Base-by-base conservation (phyloP, 2,888 invertebrate genomes). In the Xanthia togata region DNA sequence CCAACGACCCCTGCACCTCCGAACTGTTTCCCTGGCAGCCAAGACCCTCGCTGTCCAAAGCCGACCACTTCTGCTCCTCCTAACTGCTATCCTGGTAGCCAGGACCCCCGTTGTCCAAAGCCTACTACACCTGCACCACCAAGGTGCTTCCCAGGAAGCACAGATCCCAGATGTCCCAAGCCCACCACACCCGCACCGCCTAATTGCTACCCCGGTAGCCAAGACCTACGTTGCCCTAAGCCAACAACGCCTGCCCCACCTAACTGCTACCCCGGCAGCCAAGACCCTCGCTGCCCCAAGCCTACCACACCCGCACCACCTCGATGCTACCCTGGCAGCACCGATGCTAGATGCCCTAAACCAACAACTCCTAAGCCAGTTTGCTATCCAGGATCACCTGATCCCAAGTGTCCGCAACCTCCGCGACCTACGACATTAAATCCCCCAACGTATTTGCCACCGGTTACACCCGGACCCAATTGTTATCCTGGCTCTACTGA, bases 91-190 rank as follows among this genome's bases (percentile, higher is more conserved):
- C 90, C 91, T 0, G 91, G 91, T 0, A 83, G 71, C 9, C 75
- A 67, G 0, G 90, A 94, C 44, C 89, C 92, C 6, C 72, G 92
- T 14, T 93, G 93, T 67, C 93, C 92, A 0, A 77, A 81, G n/a
- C 84, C 91, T 0, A 73, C 73, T 3, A 90, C 91, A 3, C 73
- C 73, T 1, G 87, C 88, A 0, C 71, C 83, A 0, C 86, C 87
- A 0, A 77, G 20, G 0, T 91, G 91, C 8, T 91, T 75, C 91
- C 93, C 20, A 1, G 92, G 93, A 0, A 88, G 81, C 14, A 71
- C 69, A 0, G 94, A 94, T 83, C 74, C 87, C 0, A 35, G 89
- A 0, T 91, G 91, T 4, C 91, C 83, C 0, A 79, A 68, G 0
- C 89, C 93, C 76, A 91, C 93, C 44, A 89, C 93, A 44, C 84